Percentiles rank a stretch among this genome's conserved stretches.
phyloP scores from a whole-genome alignment of 2,888 invertebrate genomes.

The Ariolimax columbianus region DNA sequence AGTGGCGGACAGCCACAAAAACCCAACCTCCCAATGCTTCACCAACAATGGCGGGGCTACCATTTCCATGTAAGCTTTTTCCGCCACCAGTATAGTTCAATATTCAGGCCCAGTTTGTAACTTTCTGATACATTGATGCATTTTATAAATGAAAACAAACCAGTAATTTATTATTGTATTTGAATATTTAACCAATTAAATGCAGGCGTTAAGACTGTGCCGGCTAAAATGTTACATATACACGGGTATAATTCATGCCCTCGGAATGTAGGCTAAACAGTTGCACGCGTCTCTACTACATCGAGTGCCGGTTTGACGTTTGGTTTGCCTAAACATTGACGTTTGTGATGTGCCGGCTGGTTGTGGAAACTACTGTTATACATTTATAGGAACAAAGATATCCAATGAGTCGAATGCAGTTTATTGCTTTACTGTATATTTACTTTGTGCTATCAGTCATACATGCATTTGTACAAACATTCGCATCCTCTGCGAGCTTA shows the following conservation, averaged over 20 bases:
- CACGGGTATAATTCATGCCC: constrained; percentile 15
- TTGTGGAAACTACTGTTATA: too few species aligned
- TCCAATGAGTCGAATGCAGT: too few species aligned
- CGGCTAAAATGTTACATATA: not conserved
- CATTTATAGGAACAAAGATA: too few species aligned
- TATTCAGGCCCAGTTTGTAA: too few species aligned
- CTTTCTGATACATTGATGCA: not conserved
- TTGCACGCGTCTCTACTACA: constrained; percentile 9
- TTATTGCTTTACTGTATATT: too few species aligned
- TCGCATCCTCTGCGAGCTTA: too few species aligned
- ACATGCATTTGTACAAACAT: too few species aligned
- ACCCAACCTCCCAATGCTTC: not conserved
- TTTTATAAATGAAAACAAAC: not conserved
- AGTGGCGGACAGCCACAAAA: not conserved
- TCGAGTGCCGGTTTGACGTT: constrained; percentile 23
- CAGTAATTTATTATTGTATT: not conserved
- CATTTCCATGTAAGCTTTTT: not conserved
- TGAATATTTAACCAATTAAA: not conserved
- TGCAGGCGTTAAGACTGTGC: not conserved
- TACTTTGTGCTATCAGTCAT: too few species aligned
- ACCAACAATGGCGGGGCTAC: constrained; percentile 6
- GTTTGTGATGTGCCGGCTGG: not conserved
- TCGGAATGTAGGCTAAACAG: constrained; percentile 24
- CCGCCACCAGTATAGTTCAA: constrained; percentile 25
- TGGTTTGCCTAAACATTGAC: not conserved